Evolutionary conservation across 2,888 invertebrate genomes (phyloP), one percentile per base, ranked within the genome.

Genomic region (Hirtodrosophila duncani): DNA sequence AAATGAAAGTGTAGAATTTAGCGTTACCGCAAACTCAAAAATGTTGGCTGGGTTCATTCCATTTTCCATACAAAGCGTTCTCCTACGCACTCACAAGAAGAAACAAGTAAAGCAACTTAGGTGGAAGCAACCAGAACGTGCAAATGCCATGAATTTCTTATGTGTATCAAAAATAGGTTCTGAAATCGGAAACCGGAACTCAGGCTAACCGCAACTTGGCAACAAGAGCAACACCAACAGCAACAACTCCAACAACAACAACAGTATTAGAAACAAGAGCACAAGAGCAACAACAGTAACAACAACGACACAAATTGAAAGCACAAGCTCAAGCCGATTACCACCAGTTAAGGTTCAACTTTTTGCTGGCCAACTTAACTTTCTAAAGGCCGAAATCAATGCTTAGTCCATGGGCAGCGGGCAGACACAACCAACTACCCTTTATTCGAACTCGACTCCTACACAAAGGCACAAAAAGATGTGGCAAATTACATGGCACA

Each of bases 181-280:
- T 78, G 74, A 57, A 78, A 74, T 81, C 78, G 81, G 74, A 78
- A 81, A 60, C 78, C 74, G 72, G 72, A 77, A 62, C 81, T 52
- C 57, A 50, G 52, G 53, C 58, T 43, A 63, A 57, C 72, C 81
- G 14, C 78, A 72, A 72, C 55, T 57, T 57, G 53, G 43, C 55
- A 53, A 18, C 14, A 44, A 52, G 30, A 41, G 33, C 39, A 57
- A 27, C 21, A 26, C 23, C 9, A 48, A 34, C 20, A 10, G 33
- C 10, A 6, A 18, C 10, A 29, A 21, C 21, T 23, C 23, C 9
- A 48, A 34, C 20, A 10, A 39, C 10, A 6, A 18, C 10, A 29
- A 21, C n/a, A n/a, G n/a, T n/a, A n/a, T n/a, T n/a, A 18, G 17
- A 27, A 11, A 6, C 14, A 24, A n/a, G 21, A 16, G 14, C 11